phyloP scores from a whole-genome alignment of 2,888 invertebrate genomes.

The Ennomos erosarius region DNA sequence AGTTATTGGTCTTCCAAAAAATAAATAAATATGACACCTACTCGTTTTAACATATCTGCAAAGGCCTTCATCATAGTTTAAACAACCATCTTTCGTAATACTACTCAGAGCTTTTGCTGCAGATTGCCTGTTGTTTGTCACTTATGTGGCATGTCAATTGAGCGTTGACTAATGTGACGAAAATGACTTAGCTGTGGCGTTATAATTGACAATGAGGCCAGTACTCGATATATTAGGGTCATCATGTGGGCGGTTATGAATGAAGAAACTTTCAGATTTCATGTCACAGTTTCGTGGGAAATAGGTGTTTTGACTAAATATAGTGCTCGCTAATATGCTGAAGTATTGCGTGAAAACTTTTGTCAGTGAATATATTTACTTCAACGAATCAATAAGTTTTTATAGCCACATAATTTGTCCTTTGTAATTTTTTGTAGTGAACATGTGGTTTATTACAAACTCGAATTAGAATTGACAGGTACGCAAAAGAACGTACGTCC shows the following conservation, averaged over 20 bases:
- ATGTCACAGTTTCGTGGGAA: constrained; percentile 32
- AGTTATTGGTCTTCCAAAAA: too few relatives aligned
- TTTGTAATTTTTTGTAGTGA: too few relatives aligned
- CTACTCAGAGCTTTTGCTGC: constrained; percentile 15
- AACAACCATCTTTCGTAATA: constrained; percentile 28
- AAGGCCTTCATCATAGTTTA: constrained; percentile 3
- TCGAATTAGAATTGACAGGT: too few relatives aligned
- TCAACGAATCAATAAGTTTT: too few relatives aligned
- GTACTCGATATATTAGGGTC: constrained; percentile 50
- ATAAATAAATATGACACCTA: constrained; percentile 24
- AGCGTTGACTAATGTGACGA: constrained; percentile 32
- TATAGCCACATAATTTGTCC: too few relatives aligned
- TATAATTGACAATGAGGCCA: constrained; percentile 54
- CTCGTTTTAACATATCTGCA: constrained; percentile 5
- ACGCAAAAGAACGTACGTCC: too few relatives aligned
- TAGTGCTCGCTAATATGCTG: constrained; percentile 8
- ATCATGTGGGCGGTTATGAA: constrained; percentile 40
- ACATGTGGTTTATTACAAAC: too few relatives aligned
- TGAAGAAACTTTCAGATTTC: constrained; percentile 41
- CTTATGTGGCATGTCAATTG: constrained; percentile 18
- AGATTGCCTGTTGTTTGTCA: constrained; percentile 26
- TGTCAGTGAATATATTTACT: not conserved
- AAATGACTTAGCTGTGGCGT: constrained; percentile 35
- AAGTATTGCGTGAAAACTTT: constrained; percentile 3
- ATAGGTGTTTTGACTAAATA: constrained; percentile 25